Conservation (phyloP, 2,797 vertebrate species). For the Podarcis siculus region DNA sequence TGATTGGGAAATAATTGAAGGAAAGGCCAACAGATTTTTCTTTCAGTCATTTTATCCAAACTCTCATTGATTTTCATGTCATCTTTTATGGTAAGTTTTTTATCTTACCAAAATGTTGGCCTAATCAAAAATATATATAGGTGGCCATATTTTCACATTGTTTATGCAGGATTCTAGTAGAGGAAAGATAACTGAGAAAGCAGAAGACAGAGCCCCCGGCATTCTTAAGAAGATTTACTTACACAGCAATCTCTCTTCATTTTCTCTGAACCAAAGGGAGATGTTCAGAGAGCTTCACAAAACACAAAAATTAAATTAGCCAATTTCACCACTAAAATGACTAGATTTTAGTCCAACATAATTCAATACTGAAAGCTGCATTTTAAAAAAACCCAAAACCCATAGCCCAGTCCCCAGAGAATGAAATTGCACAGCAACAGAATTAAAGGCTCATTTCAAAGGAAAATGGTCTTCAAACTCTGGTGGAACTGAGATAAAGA, state of each 20-base stretch:
- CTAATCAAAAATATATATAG: conserved; percentile 53
- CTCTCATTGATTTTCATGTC: conserved; percentile 28
- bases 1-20: too few relatives aligned
- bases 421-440: too few relatives aligned
- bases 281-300: not conserved
- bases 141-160: conserved; percentile 1
- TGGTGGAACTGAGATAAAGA: too few relatives aligned
- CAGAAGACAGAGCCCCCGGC: not conserved
- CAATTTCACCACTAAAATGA: not conserved
- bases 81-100: conserved; percentile 52
- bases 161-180: conserved; percentile 6
- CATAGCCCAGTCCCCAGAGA: too few relatives aligned
- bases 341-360: too few relatives aligned
- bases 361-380: too few relatives aligned
- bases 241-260: not conserved
- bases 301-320: not conserved
- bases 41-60: not conserved
- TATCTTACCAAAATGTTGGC: conserved; percentile 57
- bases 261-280: not conserved
- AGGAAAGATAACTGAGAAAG: not conserved
- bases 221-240: not conserved
- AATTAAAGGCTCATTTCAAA: too few relatives aligned
- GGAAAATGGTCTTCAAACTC: too few relatives aligned
- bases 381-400: too few relatives aligned
- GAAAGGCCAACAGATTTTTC: too few relatives aligned